These are phyloP conservation scores for Agapornis canus DNA, from an alignment of 2,797 vertebrate genomes.

Conservation along the genomic window DNA sequence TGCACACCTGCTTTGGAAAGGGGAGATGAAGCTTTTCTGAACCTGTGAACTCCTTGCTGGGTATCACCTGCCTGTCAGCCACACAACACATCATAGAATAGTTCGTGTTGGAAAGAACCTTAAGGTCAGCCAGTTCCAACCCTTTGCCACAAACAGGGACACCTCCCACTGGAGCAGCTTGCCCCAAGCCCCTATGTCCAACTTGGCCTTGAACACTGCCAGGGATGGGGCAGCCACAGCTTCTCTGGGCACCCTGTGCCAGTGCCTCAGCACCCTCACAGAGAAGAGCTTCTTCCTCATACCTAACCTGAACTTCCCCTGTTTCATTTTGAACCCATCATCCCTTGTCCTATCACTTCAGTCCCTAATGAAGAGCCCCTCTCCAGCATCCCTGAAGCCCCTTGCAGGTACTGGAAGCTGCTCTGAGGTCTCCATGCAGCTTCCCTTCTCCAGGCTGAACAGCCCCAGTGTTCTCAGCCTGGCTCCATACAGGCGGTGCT, in stretches of 20 bases:
- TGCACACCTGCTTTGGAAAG: not conserved
- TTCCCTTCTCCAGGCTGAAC: not conserved
- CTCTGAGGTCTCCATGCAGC: not conserved
- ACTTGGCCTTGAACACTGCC: not conserved
- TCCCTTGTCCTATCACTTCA: not conserved
- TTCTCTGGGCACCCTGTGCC: not conserved
- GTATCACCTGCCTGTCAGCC: not conserved
- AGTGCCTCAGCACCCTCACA: not conserved
- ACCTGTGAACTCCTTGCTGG: not conserved
- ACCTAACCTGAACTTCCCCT: not conserved
- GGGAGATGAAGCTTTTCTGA: not conserved
- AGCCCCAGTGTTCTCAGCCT: not conserved
- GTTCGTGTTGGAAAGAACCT: not conserved
- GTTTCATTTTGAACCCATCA: not conserved
- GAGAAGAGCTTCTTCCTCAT: not conserved
- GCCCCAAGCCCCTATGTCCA: not conserved
- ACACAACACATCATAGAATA: accelerated
- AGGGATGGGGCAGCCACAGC: not conserved
- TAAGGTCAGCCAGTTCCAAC: not conserved
- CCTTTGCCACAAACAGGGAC: not conserved
- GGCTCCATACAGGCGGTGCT: not conserved
- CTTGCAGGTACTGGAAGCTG: not conserved
- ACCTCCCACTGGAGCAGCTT: not conserved
- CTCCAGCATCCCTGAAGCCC: not conserved
- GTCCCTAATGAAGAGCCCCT: not conserved